Percentiles rank a stretch among this genome's conserved stretches.
These are phyloP conservation scores for Dicycla oo DNA, from an alignment of 2,888 invertebrate species.

Conservation along the genomic window DNA sequence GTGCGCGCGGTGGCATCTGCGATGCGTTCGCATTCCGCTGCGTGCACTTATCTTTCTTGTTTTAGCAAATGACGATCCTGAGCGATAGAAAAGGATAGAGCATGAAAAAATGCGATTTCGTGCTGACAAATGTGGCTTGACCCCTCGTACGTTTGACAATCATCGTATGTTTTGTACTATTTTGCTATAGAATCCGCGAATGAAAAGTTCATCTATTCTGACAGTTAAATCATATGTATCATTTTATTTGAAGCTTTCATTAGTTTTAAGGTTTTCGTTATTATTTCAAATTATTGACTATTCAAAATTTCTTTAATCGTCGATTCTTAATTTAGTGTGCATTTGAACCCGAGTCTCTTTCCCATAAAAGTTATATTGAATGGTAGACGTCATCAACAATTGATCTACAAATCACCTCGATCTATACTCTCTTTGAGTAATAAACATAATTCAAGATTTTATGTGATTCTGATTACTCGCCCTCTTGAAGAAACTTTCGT, in stretches of 20 bases:
- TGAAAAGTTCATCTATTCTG: not conserved
- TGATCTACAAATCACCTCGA: not conserved
- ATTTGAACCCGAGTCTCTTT: not conserved
- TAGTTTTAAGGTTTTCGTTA: not conserved
- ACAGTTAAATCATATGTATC: not conserved
- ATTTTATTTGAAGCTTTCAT: not conserved
- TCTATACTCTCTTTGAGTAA: not conserved
- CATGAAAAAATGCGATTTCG: no score
- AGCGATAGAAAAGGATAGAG: no score
- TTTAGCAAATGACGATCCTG: no score
- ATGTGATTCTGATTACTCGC: conserved; percentile 16
- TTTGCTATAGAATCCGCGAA: not conserved
- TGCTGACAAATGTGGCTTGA: no score
- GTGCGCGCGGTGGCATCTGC: no score
- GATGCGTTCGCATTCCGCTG: no score
- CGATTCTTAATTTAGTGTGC: not conserved
- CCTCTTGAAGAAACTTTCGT: conserved; percentile 20
- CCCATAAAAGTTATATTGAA: not conserved
- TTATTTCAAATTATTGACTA: not conserved
- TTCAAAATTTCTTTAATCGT: not conserved
- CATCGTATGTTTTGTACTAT: conserved; percentile 14
- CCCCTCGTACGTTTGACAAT: conserved; percentile 15
- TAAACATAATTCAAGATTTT: conserved; percentile 8
- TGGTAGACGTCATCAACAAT: not conserved
- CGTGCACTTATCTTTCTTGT: no score